phyloP scores from a whole-genome alignment of 2,888 invertebrate genomes.

The Netelia fuscicornis region DNA sequence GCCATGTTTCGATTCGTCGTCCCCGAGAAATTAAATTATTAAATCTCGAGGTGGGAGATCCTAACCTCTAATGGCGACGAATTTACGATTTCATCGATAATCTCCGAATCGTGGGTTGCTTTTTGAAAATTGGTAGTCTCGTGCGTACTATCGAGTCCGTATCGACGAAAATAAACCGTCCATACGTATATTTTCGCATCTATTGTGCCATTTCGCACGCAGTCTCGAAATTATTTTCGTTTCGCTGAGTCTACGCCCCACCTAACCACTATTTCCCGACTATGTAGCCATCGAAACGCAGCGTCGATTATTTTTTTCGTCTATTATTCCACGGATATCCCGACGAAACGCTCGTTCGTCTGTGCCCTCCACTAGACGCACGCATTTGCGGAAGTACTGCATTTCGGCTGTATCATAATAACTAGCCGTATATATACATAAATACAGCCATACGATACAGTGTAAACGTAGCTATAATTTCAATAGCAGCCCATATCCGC shows the following conservation, averaged over 20 bases:
- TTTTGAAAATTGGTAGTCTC: neutral
- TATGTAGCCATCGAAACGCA: neutral
- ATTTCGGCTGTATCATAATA: conserved; percentile 38
- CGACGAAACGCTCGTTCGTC: conserved; percentile 31
- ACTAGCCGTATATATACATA: conserved; percentile 20
- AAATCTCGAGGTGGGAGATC: too few relatives aligned
- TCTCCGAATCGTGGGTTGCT: too few relatives aligned
- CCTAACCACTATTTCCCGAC: neutral
- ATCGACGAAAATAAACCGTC: conserved; percentile 5
- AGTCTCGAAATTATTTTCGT: conserved; percentile 52
- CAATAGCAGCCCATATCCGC: conserved; percentile 9
- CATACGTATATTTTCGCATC: neutral
- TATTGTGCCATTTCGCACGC: conserved; percentile 24
- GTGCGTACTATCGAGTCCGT: conserved; percentile 14
- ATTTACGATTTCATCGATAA: too few relatives aligned
- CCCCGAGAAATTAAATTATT: too few relatives aligned
- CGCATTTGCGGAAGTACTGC: conserved; percentile 38
- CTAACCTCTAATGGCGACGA: too few relatives aligned
- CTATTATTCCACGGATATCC: conserved; percentile 56
- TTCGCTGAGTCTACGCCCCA: conserved; percentile 40
- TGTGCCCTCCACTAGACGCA: conserved; percentile 26
- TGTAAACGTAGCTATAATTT: conserved; percentile 30
- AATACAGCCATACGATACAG: neutral
- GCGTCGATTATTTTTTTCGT: conserved; percentile 56
- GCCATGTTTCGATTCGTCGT: too few relatives aligned